Evolutionary conservation across 2,113 vertebrate genomes (phyloP), one percentile per base, ranked within the genome.

Genomic region (Triplophysa siluroides): DNA sequence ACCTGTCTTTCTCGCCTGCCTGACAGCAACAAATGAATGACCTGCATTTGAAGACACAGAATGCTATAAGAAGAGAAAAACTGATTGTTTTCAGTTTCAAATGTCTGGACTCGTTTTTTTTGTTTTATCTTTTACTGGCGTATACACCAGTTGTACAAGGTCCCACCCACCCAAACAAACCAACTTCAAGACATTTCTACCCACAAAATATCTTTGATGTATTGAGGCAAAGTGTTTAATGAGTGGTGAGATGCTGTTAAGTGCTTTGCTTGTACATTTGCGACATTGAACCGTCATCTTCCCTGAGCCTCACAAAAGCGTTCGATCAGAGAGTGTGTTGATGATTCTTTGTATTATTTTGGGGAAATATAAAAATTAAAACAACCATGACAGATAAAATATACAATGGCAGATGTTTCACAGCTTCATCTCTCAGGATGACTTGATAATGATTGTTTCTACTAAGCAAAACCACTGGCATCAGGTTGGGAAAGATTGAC

Each of bases 401-500:
- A 45, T 2, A 45, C 9, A 12, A 45, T 11, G 11, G 11, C 10
- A 12, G 10, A 45, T 7, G 33, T 38, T 38, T 38, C 26, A 29
- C 26, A 29, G 26, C 26, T 29, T 47, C 14, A 50, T 50, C 13
- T 50, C 11, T 50, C 47, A 50, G 14, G 4, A 5, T 52, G 50
- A 52, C 16, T n/a, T 5, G 16, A 52, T 18, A 45, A 45, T 45
- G 5, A 18, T 18, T 18, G 14, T 16, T 52, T 16, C 14, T 18
- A 38, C 33, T 38, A 7, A 52, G 16, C 14, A 14, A 52, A 52
- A 52, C 16, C 16, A n/a, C 54, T 62, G 62, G 62, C 78, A 73
- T 78, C 74, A 81, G 19, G 43, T 81, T 76, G 81, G 83, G 69
- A 60, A 67, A 76, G 70, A 79, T 13, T 84, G 76, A 81, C 19